These are phyloP conservation scores for Sinella curviseta DNA, from an alignment of 1,140 invertebrate species.

Conservation along the genomic window DNA sequence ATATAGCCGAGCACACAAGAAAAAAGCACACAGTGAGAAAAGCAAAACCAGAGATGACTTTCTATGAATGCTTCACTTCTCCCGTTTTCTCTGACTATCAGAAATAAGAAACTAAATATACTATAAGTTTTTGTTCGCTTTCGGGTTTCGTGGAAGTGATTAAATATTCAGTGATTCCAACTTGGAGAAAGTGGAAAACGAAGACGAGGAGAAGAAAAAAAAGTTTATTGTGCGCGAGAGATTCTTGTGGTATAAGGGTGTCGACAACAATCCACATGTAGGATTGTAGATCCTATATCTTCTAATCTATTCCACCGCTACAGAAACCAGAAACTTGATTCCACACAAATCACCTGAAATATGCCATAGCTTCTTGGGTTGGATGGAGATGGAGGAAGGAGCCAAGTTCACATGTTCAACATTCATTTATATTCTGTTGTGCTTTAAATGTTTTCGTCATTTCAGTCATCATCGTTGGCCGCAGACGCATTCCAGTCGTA, in stretches of 20 bases:
- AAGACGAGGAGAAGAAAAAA: neutral
- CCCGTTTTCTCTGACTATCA: too few species aligned
- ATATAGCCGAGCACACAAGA: too few species aligned
- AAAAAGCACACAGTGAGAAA: too few species aligned
- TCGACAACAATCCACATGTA: neutral
- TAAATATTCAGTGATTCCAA: constrained; percentile 14
- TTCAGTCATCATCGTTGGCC: too few species aligned
- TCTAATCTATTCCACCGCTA: neutral
- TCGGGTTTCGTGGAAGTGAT: neutral
- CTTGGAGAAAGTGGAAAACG: neutral
- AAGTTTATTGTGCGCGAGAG: neutral
- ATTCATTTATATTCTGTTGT: too few species aligned
- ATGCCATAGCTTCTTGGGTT: too few species aligned
- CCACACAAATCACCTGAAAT: neutral
- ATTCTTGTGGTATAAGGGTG: neutral
- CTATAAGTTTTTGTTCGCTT: neutral
- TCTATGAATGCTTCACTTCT: too few species aligned
- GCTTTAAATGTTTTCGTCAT: too few species aligned
- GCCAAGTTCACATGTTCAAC: too few species aligned
- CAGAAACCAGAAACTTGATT: neutral
- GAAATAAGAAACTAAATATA: neutral
- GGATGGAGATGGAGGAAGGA: too few species aligned
- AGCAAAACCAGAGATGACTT: too few species aligned
- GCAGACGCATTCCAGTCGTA: too few species aligned
- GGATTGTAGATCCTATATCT: neutral